Base-by-base conservation (phyloP, 1,140 invertebrate species). In the Scaptomyza montana region DNA sequence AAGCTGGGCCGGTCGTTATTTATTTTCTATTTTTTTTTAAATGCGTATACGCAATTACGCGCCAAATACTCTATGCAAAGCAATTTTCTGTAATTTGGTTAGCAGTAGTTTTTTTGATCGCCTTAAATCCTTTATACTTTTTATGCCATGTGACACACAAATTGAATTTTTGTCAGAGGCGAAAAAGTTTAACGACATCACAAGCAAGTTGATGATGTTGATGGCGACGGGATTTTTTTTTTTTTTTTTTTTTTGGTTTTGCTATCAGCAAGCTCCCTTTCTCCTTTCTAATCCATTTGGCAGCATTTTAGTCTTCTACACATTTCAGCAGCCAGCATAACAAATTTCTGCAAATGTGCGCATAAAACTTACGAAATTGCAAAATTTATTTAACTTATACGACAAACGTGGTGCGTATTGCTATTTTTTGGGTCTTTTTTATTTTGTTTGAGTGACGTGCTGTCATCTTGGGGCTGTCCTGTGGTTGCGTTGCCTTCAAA, bases 281-380 rank as follows among this genome's bases (percentile, higher is more conserved):
- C 41, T 28, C 36, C 47, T 5, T 33, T 6, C 19, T 39, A 25
- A 19, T 2, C 13, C 28, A 21, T 19, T 64, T 56, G 68, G 25
- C 69, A 68, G 56, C 30, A 33, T 25, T 25, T 25, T 25, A 25
- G 21, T 25, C 21, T 25, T 25, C 21, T 25, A 25, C 21, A 25
- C 21, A 33, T 7, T 33, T 7, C 7, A 7, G 30, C 60, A 66
- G 64, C 45, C 80, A 74, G 82, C 75, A 76, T 73, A 86, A 73
- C 75, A 86, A 81, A 86, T 82, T 74, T 84, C 81, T 65, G 82
- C 78, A 74, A 82, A 86, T 87, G 78, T 78, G 54, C 71, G 76
- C 78, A 86, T 87, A 82, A 86, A 86, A 86, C 84, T 79, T 86
- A 77, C 84, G 64, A 82, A 86, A 89, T 89, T 77, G 82, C 82